Evolutionary conservation across 2,113 vertebrate genomes (phyloP).

Genomic region (Callospermophilus lateralis): DNA sequence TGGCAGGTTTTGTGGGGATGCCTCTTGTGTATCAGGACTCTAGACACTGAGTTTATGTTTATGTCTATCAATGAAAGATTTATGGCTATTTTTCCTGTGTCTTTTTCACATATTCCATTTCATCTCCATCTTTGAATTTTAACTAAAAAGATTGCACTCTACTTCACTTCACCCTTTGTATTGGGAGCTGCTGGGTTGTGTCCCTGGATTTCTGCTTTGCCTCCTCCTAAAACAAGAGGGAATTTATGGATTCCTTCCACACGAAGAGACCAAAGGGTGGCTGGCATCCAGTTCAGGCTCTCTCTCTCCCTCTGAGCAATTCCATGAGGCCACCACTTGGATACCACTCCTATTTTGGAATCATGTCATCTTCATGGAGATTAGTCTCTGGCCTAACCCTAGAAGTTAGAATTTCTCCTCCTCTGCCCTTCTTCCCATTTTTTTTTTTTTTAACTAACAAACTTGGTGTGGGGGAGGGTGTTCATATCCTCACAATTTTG

Average conservation of each 20-base stretch:
- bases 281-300: neutral
- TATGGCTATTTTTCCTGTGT: neutral
- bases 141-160: neutral
- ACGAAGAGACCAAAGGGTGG: neutral
- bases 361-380: neutral
- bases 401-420: neutral
- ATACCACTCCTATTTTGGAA: neutral
- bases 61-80: neutral
- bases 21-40: neutral
- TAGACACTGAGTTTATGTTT: neutral
- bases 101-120: neutral
- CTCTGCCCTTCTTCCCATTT: neutral
- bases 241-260: neutral
- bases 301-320: neutral
- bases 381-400: neutral
- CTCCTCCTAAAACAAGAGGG: neutral
- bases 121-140: neutral
- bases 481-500: neutral
- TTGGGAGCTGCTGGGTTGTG: neutral
- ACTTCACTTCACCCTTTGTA: neutral
- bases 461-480: neutral
- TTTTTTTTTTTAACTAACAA: no score
- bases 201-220: neutral
- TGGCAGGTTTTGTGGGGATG: no score
- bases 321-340: neutral